Base-by-base conservation (phyloP, 2,888 invertebrate genomes). In the Stenodera caucasica region DNA sequence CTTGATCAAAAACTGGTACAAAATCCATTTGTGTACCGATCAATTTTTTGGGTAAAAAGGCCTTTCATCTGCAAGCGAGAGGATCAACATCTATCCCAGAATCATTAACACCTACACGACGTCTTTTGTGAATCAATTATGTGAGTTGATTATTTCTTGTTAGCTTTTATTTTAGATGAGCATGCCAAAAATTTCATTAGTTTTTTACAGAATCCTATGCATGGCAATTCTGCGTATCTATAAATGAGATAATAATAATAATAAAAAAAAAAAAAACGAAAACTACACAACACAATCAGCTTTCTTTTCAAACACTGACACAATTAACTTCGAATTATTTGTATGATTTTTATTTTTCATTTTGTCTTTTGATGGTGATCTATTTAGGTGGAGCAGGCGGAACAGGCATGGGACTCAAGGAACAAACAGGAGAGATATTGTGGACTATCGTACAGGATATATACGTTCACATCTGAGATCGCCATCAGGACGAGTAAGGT, bases 401-500 rank as follows among this genome's bases (percentile, higher is more conserved):
- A 90, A 87, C 76, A 72, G 85, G 82, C 75, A 81, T 75, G 84
- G 84, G 55, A 78, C 82, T 66, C 82, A 83, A 70, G 81, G 83
- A 54, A 79, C 81, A 65, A 81, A 82, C 65, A 79, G 85, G 72
- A 84, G 88, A 66, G 89, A 89, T 80, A 84, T 88, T 55, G 86
- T 90, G 76, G 92, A 92, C 82, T 92, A 90, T 81, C 86, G 91
- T 74, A 91, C 92, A 50, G 92, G 92, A 65, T 94, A 94, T 84
- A 94, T 95, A 80, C 89, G 94, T 73, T 95, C 94, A 69, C 92
- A 95, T 82, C 86, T 96, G 74, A 89, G 95, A 72, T 95, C 95
- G 75, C 94, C 94, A 53, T 94, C 94, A 68, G 95, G 95, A 78
- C 88, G 94, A 81, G 95, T 95, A 81, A 88, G 95, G 89, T 95